These are phyloP conservation scores for Bucorvus abyssinicus DNA, from an alignment of 2,797 vertebrate genomes.

Conservation along the genomic window DNA sequence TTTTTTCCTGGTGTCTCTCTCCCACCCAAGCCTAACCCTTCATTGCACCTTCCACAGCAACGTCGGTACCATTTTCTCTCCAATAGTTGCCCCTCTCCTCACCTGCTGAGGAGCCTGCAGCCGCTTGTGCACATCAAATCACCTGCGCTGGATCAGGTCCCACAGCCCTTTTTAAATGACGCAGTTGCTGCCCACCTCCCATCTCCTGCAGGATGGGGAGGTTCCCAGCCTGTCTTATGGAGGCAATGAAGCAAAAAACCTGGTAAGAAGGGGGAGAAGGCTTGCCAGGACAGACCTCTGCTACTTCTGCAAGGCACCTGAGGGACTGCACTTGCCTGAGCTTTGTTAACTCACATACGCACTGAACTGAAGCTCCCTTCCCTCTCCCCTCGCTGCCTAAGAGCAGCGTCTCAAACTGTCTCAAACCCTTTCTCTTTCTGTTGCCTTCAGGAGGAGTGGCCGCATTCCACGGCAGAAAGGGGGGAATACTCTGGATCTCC, in stretches of 20 bases:
- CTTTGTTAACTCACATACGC: background rate
- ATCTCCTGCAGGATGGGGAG: background rate
- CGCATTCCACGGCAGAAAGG: background rate
- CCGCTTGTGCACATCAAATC: background rate
- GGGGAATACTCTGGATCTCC: background rate
- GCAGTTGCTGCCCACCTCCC: background rate
- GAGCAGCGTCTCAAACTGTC: rapidly evolving
- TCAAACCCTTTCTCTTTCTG: background rate
- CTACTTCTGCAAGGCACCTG: background rate
- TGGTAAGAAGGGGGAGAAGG: background rate
- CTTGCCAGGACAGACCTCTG: background rate
- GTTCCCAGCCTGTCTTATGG: background rate
- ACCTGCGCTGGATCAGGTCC: background rate
- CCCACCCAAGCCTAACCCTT: background rate
- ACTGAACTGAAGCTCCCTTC: background rate
- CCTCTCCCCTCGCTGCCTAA: background rate
- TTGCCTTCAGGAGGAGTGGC: background rate
- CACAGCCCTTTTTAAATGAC: background rate
- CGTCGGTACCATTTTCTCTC: background rate
- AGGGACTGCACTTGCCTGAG: background rate
- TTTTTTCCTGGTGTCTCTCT: background rate
- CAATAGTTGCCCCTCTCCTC: background rate
- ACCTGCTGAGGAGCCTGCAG: background rate
- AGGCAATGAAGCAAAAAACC: background rate
- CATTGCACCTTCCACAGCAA: background rate